Conservation (phyloP, 2,888 invertebrate species). For the Tachina fera region DNA sequence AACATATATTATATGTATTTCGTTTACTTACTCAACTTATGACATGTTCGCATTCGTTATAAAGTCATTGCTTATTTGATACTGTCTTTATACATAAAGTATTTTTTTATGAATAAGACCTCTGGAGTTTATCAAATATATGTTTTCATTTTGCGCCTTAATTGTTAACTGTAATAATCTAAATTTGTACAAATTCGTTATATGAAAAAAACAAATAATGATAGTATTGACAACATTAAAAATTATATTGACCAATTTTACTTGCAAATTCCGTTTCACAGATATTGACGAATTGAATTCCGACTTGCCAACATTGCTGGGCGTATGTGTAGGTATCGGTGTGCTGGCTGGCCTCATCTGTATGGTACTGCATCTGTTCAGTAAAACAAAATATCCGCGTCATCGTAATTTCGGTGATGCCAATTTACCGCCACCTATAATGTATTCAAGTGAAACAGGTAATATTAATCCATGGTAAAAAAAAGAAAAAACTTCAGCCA, state of each 20-base stretch:
- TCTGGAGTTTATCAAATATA: too few species aligned
- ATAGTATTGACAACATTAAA: too few species aligned
- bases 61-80: too few species aligned
- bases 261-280: constrained; percentile 78
- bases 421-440: constrained; percentile 91
- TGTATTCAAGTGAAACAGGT: constrained; percentile 94
- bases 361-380: constrained; percentile 93
- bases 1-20: too few species aligned
- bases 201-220: too few species aligned
- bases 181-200: too few species aligned
- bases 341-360: constrained; percentile 93
- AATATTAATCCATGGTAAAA: constrained; percentile 68
- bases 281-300: constrained; percentile 92
- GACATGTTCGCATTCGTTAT: too few species aligned
- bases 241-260: background rate
- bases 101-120: too few species aligned
- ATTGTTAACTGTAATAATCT: too few species aligned
- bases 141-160: too few species aligned
- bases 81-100: too few species aligned
- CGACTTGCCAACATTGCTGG: constrained; percentile 93
- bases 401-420: constrained; percentile 93
- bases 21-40: too few species aligned
- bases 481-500: background rate
- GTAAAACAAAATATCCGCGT: constrained; percentile 85
- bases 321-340: constrained; percentile 93